These are phyloP conservation scores for Alces alces DNA, from an alignment of 2,113 vertebrate genomes.

Conservation along the genomic window DNA sequence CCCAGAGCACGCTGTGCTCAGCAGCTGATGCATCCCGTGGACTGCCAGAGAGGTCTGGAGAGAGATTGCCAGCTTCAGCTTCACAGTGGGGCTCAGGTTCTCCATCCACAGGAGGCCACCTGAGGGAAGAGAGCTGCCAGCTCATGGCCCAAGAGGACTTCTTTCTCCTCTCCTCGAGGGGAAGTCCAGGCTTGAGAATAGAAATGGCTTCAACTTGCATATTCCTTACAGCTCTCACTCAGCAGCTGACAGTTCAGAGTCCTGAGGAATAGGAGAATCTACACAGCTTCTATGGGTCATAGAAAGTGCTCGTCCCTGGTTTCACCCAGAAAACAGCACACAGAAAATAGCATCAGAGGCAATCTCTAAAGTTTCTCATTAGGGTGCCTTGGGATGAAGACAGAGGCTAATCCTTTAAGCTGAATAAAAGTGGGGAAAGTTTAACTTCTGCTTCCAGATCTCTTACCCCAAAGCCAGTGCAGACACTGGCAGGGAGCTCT, in stretches of 20 bases:
- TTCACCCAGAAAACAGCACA: not conserved
- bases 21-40: not conserved
- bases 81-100: not conserved
- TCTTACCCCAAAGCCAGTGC: not conserved
- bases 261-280: not conserved
- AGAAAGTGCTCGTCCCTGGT: not conserved
- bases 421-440: not conserved
- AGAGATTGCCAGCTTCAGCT: not conserved
- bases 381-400: not conserved
- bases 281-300: not conserved
- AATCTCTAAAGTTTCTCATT: not conserved
- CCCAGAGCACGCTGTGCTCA: not conserved
- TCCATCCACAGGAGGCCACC: not conserved
- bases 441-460: not conserved
- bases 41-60: constrained; percentile 9
- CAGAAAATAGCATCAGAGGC: not conserved
- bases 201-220: constrained; percentile 1
- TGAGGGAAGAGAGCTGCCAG: not conserved
- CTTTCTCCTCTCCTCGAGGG: not conserved
- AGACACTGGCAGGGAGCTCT: not conserved
- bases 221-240: not conserved
- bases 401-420: not conserved
- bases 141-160: not conserved
- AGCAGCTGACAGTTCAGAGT: not conserved
- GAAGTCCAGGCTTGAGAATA: not conserved